phyloP scores from a whole-genome alignment of 2,797 vertebrate genomes.

The Allobates femoralis region DNA sequence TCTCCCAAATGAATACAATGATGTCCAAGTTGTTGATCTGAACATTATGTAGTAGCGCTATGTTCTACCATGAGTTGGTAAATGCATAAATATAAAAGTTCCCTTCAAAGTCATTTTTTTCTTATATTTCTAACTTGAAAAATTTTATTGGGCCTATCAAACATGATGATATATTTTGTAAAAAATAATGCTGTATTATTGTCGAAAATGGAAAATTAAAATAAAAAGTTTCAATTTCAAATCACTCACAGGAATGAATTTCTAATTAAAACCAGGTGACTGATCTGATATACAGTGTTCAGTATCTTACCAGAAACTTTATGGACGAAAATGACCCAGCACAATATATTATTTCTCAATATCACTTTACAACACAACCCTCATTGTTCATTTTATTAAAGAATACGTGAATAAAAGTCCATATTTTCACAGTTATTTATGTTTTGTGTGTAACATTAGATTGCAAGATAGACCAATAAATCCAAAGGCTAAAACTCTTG shows the following conservation, averaged over 20 bases:
- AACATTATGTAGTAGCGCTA: background rate
- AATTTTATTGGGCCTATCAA: conserved; percentile 95
- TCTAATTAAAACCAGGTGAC: conserved; percentile 44
- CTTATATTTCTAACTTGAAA: conserved; percentile 90
- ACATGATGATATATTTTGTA: conserved; percentile 93
- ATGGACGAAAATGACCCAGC: conserved; percentile 22
- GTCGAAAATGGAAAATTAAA: conserved; percentile 97
- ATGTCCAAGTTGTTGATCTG: background rate
- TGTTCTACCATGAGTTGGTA: background rate
- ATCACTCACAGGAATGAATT: conserved; percentile 63
- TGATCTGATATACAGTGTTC: background rate
- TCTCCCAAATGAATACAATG: background rate
- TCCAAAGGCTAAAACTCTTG: conserved; percentile 39
- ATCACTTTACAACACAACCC: conserved; percentile 45
- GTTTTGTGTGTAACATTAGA: conserved; percentile 56
- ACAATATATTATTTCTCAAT: conserved; percentile 22
- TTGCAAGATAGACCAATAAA: conserved; percentile 47
- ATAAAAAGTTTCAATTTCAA: conserved; percentile 98
- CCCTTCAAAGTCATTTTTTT: conserved; percentile 69
- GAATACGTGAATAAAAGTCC: conserved; percentile 41
- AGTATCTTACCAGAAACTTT: conserved; percentile 23
- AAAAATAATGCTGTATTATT: conserved; percentile 90
- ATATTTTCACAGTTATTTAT: conserved; percentile 55
- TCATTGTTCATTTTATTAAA: conserved; percentile 53
- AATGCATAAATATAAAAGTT: conserved; percentile 11